phyloP scores from a whole-genome alignment of 2,797 vertebrate genomes.

The Acipenser transmontanus region DNA sequence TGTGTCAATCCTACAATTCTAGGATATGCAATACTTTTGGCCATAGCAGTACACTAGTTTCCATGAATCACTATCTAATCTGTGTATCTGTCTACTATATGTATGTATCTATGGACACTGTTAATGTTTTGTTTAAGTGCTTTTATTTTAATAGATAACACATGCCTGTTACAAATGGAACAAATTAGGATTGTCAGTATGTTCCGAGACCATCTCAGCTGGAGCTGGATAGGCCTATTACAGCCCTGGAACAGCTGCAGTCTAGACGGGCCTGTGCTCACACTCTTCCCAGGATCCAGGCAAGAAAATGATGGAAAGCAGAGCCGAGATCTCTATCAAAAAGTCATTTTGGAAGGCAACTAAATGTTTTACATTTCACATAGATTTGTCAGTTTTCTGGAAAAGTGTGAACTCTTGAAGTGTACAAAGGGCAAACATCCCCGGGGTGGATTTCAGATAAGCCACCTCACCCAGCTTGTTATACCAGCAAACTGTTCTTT shows the following conservation, averaged over 20 bases:
- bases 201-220: not conserved
- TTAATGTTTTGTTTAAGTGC: conserved; percentile 6
- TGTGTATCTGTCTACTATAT: conserved; percentile 1
- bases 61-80: not conserved
- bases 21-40: too few relatives aligned
- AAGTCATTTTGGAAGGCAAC: too few relatives aligned
- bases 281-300: conserved; percentile 13
- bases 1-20: too few relatives aligned
- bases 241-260: conserved; percentile 51
- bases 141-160: conserved; percentile 5
- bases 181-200: conserved; percentile 12
- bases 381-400: too few relatives aligned
- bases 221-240: not conserved
- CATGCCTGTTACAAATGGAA: conserved; percentile 4
- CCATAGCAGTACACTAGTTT: too few relatives aligned
- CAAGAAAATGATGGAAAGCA: not conserved
- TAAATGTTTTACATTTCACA: too few relatives aligned
- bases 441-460: too few relatives aligned
- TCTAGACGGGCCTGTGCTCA: conserved; percentile 51
- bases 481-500: too few relatives aligned
- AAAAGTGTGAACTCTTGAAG: too few relatives aligned
- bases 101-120: not conserved
- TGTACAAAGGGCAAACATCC: too few relatives aligned
- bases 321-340: too few relatives aligned
- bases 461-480: too few relatives aligned